Evolutionary conservation across 2,888 invertebrate species (phyloP), one percentile per base, ranked within the genome.

Genomic region (Tetrapedia diversipes): DNA sequence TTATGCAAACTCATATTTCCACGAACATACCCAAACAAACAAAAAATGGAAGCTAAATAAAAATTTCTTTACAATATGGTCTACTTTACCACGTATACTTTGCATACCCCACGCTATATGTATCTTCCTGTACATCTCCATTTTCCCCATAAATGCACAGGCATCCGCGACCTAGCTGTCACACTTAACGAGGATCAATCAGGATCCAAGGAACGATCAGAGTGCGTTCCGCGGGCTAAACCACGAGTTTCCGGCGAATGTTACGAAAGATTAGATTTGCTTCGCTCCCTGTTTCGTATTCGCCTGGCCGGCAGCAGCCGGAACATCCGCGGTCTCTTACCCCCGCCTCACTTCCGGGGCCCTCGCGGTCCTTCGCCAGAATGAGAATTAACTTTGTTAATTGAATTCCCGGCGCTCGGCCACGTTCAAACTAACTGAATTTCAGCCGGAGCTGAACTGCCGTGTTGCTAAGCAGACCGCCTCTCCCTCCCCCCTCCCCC

Each of bases 361-460:
- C 66, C 66, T 75, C 47, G 64, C 53, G 57, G 73, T 82, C 80
- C 71, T 80, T 77, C 61, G 51, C 72, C 74, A 74, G 74, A 84
- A 83, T 72, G 70, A 70, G 72, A 82, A 84, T 82, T 77, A 74
- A 80, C 72, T 78, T 67, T 47, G 85, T 85, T 84, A 84, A 84
- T 84, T 85, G 70, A 80, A 85, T 84, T 82, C 60, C 66, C 47
- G 56, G 80, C n/a, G 49, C 77, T 66, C 69, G 71, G 71, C 81
- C 78, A 71, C 81, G 81, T 71, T 81, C 77, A 64, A 78, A 74
- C 78, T 81, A 81, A 81, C 74, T 78, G 77, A 81, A 81, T 81
- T 81, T 78, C 77, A 69, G 73, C 34, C 51, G 51, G 51, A 27
- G 43, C 61, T 59, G 34, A 74, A 74, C 73, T 74, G 74, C 61